Conservation (phyloP, 1,140 invertebrate genomes). For the Formica selysi region DNA sequence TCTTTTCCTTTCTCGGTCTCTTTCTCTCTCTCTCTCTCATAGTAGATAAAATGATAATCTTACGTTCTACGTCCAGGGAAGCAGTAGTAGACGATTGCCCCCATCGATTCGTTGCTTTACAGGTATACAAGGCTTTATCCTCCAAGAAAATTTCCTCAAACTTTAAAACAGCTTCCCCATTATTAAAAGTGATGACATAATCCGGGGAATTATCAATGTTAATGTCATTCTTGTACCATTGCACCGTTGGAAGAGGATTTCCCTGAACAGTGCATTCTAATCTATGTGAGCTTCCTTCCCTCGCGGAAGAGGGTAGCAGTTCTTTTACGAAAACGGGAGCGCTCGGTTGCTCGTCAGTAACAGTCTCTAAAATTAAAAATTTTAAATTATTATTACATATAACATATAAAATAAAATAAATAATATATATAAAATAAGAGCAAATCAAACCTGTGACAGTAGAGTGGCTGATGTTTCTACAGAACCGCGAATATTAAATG, state of each 20-base stretch:
- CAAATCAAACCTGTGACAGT: constrained; percentile 90
- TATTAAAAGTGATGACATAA: constrained; percentile 89
- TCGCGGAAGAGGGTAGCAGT: constrained; percentile 88
- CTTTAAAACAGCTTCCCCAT: constrained; percentile 89
- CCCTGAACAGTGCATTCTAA: constrained; percentile 91
- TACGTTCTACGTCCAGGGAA: constrained; percentile 86
- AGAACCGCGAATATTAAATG: constrained; percentile 90
- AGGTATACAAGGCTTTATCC: constrained; percentile 89
- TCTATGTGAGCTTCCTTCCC: constrained; percentile 89
- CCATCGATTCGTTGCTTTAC: constrained; percentile 90
- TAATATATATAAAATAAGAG: too few relatives aligned
- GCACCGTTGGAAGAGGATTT: constrained; percentile 92
- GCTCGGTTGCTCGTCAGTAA: constrained; percentile 89
- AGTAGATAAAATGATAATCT: constrained; percentile 59
- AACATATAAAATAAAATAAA: neutral
- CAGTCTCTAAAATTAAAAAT: constrained; percentile 86
- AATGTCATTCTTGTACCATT: constrained; percentile 92
- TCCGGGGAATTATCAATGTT: constrained; percentile 92
- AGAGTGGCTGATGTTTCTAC: constrained; percentile 91
- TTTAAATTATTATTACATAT: neutral
- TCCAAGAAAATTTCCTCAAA: constrained; percentile 88
- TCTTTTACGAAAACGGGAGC: constrained; percentile 89
- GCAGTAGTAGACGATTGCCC: constrained; percentile 89
- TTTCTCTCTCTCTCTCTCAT: too few relatives aligned
- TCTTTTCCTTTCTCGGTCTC: too few relatives aligned